Conservation (phyloP, 2,888 invertebrate species). For the Temnothorax ravouxi region DNA sequence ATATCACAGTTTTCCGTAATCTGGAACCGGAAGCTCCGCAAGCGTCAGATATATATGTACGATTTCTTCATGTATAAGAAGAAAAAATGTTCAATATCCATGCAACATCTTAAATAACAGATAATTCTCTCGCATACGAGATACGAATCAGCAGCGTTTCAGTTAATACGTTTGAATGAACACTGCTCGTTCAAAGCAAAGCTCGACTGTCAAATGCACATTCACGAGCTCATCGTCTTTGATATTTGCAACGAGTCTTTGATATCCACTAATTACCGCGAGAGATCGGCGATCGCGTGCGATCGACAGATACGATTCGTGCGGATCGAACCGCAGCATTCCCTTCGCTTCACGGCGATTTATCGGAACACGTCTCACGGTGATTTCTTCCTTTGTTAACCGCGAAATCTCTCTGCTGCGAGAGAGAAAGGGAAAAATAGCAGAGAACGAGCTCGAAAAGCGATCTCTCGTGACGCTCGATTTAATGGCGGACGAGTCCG, state of each 20-base stretch:
- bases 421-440: constrained; percentile 26
- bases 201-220: constrained; percentile 57
- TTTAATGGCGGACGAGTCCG: constrained; percentile 52
- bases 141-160: background rate
- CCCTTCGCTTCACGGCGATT: constrained; percentile 52
- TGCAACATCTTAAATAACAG: background rate
- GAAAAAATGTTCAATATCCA: background rate
- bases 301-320: constrained; percentile 69
- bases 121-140: background rate
- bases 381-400: constrained; percentile 40
- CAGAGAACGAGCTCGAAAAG: constrained; percentile 24
- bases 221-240: constrained; percentile 40
- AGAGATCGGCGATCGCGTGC: constrained; percentile 64
- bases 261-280: constrained; percentile 68
- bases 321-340: constrained; percentile 62
- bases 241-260: constrained; percentile 64
- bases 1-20: too few species aligned
- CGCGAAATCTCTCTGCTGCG: constrained; percentile 7
- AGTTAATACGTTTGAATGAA: background rate
- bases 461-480: constrained; percentile 55
- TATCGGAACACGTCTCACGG: constrained; percentile 27
- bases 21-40: too few species aligned
- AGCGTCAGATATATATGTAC: too few species aligned
- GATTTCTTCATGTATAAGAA: too few species aligned
- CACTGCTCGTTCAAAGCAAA: background rate